Evolutionary conservation across 2,797 vertebrate genomes (phyloP).

Genomic region (Argentina silus): DNA sequence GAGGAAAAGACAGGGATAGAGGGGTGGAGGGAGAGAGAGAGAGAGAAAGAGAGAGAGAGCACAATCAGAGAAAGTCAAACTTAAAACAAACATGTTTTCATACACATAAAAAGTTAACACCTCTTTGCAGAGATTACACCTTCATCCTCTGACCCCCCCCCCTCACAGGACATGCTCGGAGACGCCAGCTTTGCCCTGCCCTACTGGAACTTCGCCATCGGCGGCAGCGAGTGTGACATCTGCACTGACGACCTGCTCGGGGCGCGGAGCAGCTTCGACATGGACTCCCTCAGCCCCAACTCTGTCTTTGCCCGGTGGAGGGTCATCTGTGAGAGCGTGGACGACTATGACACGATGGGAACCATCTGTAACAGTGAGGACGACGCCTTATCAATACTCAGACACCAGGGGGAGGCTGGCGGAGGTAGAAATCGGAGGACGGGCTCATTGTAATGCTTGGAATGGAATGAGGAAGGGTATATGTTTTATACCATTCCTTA

Average conservation of each 20-base stretch:
- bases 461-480: too few species aligned
- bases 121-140: not conserved
- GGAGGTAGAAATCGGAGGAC: too few species aligned
- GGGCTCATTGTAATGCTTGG: too few species aligned
- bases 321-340: slow-evolving; percentile 89
- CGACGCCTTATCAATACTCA: slow-evolving; percentile 9
- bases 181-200: slow-evolving; percentile 89
- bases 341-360: slow-evolving; percentile 91
- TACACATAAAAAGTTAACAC: not conserved
- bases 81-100: not conserved
- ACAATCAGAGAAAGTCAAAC: too few species aligned
- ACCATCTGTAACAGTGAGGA: slow-evolving; percentile 96
- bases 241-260: slow-evolving; percentile 94
- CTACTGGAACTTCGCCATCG: slow-evolving; percentile 97
- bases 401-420: too few species aligned
- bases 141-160: not conserved
- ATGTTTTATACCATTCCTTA: too few species aligned
- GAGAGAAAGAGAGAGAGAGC: not conserved
- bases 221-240: slow-evolving; percentile 89
- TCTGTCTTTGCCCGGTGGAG: slow-evolving; percentile 94
- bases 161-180: slow-evolving; percentile 86
- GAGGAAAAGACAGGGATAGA: too few species aligned
- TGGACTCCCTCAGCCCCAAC: slow-evolving; percentile 86
- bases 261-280: slow-evolving; percentile 88
- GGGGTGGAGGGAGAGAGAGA: not conserved